phyloP scores from a whole-genome alignment of 2,113 vertebrate genomes.

The Gavialis gangeticus region DNA sequence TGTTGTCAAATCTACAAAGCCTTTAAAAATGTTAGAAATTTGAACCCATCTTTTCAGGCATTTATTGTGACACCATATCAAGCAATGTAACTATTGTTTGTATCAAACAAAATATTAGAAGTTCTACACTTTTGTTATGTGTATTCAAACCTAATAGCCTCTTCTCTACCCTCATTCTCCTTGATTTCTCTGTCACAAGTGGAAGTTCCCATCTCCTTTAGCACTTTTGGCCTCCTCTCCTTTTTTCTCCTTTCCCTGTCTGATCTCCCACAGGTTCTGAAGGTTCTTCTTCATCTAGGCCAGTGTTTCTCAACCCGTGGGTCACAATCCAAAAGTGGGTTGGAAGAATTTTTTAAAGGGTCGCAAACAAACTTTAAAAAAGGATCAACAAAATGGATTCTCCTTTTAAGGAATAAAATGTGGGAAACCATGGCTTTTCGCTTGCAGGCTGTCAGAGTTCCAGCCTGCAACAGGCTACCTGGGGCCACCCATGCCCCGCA shows the following conservation, averaged over 20 bases:
- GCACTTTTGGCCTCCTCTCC: neutral
- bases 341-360: no score
- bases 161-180: neutral
- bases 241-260: neutral
- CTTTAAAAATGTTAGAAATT: neutral
- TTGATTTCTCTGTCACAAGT: neutral
- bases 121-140: neutral
- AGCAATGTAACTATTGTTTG: neutral
- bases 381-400: no score
- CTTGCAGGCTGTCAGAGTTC: no score
- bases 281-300: neutral
- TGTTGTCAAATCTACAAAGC: neutral
- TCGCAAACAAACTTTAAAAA: no score
- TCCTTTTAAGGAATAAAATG: no score
- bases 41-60: neutral
- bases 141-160: neutral
- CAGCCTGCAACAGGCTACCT: no score
- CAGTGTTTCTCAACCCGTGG: neutral
- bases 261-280: neutral
- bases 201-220: neutral
- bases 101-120: neutral
- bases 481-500: no score
- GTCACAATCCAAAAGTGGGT: neutral
- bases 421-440: no score
- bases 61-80: neutral